phyloP scores from a whole-genome alignment of 1,140 invertebrate species.

The Aphaenogaster ashmeadi region DNA sequence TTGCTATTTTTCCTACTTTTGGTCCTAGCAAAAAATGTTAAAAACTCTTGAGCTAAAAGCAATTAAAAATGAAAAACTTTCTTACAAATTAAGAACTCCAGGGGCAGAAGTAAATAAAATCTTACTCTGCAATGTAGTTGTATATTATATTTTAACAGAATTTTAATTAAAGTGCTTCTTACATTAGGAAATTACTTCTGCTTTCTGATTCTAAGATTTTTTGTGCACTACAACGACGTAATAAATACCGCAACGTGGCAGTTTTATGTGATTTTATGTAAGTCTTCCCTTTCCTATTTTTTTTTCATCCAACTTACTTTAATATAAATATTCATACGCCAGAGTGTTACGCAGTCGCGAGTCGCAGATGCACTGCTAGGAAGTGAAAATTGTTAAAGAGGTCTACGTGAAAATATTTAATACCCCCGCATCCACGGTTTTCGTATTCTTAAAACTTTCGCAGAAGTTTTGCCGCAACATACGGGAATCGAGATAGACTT shows the following conservation, averaged over 20 bases:
- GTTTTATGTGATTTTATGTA: background rate
- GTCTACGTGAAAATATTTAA: slow-evolving; percentile 66
- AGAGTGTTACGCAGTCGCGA: slow-evolving; percentile 20
- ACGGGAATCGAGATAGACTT: background rate
- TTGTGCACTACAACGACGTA: background rate
- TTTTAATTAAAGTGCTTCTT: slow-evolving; percentile 13
- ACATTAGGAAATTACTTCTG: background rate
- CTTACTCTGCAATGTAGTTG: background rate
- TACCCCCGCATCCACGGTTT: slow-evolving; percentile 44
- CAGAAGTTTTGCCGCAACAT: slow-evolving; percentile 45
- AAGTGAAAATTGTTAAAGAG: slow-evolving; percentile 74
- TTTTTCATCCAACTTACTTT: slow-evolving; percentile 18
- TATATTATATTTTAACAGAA: background rate
- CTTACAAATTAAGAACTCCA: background rate
- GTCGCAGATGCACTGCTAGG: slow-evolving; percentile 59
- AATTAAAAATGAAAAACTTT: background rate
- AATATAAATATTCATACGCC: slow-evolving; percentile 72
- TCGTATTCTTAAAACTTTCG: slow-evolving; percentile 60
- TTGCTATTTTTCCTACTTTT: background rate
- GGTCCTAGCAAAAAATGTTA: background rate
- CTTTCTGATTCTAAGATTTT: background rate
- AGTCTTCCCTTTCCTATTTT: background rate
- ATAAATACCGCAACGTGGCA: background rate
- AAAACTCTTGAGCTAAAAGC: background rate
- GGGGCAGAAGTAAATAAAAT: slow-evolving; percentile 22